phyloP scores from a whole-genome alignment of 2,113 vertebrate species.

The Epinephelus moara region DNA sequence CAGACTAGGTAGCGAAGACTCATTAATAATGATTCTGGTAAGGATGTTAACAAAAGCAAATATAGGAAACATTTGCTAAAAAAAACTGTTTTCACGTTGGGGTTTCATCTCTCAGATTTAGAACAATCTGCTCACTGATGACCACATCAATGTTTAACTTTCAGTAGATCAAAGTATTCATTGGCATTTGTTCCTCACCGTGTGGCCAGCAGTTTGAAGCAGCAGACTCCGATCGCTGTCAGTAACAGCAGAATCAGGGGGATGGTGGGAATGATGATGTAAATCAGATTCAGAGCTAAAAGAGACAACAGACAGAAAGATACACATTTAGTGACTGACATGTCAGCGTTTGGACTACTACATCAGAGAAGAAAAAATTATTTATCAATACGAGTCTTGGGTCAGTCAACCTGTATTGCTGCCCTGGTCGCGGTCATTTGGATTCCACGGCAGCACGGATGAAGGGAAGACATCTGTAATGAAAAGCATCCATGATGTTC shows the following conservation, averaged over 20 bases:
- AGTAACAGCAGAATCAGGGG: conserved; percentile 89
- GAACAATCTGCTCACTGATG: neutral
- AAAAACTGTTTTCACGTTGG: too few relatives aligned
- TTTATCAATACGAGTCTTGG: neutral
- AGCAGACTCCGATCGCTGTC: conserved; percentile 84
- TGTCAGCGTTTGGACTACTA: neutral
- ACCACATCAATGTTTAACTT: neutral
- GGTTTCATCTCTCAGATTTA: neutral
- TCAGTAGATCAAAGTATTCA: neutral
- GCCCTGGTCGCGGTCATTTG: conserved; percentile 75
- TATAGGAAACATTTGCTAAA: too few relatives aligned
- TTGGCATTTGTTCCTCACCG: conserved; percentile 83
- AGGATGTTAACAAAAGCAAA: neutral
- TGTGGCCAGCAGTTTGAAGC: conserved; percentile 86
- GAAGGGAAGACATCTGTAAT: conserved; percentile 66
- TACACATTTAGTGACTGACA: neutral
- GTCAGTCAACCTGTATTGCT: conserved; percentile 80
- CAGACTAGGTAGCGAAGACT: too few relatives aligned
- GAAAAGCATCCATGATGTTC: neutral
- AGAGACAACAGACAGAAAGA: conserved; percentile 9
- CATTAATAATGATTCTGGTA: neutral
- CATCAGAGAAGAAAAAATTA: neutral
- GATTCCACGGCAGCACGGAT: conserved; percentile 69
- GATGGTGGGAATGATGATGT: conserved; percentile 90
- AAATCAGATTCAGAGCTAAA: conserved; percentile 86